Evolutionary conservation across 2,888 invertebrate species (phyloP), one percentile per base, ranked within the genome.

Genomic region (Fragum fragum): DNA sequence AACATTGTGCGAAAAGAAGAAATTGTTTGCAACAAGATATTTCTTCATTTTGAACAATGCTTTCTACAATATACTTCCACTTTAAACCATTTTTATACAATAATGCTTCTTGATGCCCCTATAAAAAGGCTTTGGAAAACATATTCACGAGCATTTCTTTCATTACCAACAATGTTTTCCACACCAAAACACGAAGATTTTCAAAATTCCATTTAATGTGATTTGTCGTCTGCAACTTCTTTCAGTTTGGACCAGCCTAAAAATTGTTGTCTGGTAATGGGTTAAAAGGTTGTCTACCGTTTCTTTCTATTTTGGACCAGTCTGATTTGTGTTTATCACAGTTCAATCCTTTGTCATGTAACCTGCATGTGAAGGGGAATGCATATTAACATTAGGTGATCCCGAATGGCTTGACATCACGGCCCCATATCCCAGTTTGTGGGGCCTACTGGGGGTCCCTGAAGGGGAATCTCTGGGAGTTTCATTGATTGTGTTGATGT

Each of bases 381-480:
- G 52, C n/a, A 68, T 52, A 32, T 39, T 39, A 14, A 68, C 57
- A 23, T 36, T 55, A 18, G 81, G 82, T 9, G 82, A 82, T n/a
- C 75, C 78, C 32, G 71, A 76, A 73, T 80, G 63, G 47, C 78
- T 69, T 42, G 77, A 70, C 81, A 59, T 80, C 42, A 83, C 83
- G 16, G 83, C 83, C 21, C 83, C 83, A 66, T 83, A 83, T 18
- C 79, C 83, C 3, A 83, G 83, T 28, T 78, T 81, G 14, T 87
- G 87, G 9, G 88, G 87, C 23, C 88, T 78, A 18, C 83, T 73
- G 18, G 88, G 89, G 18, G 89, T 90, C 7, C 83, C 86, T 32
- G 74, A 76, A 7, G 86, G 85, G 6, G 87, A 87, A 32, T 70
- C 79, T 47, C 73, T 63, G 21, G 85, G 79, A 9, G 81, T 81